These are phyloP conservation scores for Condylostylus longicornis DNA, from an alignment of 1,140 invertebrate species.

Conservation along the genomic window DNA sequence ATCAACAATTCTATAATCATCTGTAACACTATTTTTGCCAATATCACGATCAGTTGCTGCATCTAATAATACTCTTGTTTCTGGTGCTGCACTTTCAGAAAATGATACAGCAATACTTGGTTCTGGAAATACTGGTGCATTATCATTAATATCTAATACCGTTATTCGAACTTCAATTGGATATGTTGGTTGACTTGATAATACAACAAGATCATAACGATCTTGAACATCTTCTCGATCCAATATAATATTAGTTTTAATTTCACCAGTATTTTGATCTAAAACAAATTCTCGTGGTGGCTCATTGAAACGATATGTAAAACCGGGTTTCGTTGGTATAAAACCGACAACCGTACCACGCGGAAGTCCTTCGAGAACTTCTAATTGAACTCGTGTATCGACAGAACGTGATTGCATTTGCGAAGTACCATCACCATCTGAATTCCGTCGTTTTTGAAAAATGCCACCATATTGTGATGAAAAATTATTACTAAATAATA, in stretches of 20 bases:
- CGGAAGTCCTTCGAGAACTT: slow-evolving; percentile 68
- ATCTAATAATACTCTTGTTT: slow-evolving; percentile 71
- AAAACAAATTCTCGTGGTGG: slow-evolving; percentile 66
- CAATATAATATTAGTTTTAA: slow-evolving; percentile 61
- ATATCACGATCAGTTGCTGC: slow-evolving; percentile 75
- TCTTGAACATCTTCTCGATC: slow-evolving; percentile 70
- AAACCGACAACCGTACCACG: slow-evolving; percentile 64
- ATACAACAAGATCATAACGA: slow-evolving; percentile 73
- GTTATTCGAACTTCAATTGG: slow-evolving; percentile 79
- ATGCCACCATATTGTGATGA: slow-evolving; percentile 7
- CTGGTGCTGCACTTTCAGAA: slow-evolving; percentile 77
- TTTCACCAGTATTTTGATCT: slow-evolving; percentile 65
- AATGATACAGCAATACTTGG: slow-evolving; percentile 68
- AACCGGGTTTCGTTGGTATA: slow-evolving; percentile 73
- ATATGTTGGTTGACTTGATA: slow-evolving; percentile 84
- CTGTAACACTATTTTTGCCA: slow-evolving; percentile 69
- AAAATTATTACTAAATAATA: no score
- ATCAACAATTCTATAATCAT: slow-evolving; percentile 74
- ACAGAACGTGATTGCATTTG: slow-evolving; percentile 76
- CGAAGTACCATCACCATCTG: slow-evolving; percentile 22
- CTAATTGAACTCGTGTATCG: slow-evolving; percentile 69
- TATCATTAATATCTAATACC: slow-evolving; percentile 79
- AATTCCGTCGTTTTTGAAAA: slow-evolving; percentile 23
- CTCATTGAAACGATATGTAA: slow-evolving; percentile 84
- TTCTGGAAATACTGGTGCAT: slow-evolving; percentile 79